These are phyloP conservation scores for Dendroctonus ponderosae DNA, from an alignment of 1,140 invertebrate genomes.

Conservation along the genomic window DNA sequence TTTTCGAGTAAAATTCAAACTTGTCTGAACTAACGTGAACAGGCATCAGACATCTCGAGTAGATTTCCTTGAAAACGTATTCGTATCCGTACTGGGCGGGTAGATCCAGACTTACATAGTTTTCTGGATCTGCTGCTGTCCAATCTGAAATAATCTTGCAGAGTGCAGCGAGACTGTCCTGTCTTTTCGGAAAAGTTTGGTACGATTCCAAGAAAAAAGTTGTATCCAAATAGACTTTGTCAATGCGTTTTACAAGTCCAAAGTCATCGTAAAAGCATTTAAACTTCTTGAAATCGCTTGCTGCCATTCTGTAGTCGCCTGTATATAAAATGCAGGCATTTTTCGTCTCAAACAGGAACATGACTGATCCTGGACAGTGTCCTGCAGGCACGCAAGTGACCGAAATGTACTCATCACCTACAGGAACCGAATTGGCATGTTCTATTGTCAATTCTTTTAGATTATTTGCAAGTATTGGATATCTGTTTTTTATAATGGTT, in stretches of 20 bases:
- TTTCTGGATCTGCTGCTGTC: slow-evolving; percentile 52
- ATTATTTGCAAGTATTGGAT: slow-evolving; percentile 27
- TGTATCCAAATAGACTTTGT: slow-evolving; percentile 68
- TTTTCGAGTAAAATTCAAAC: slow-evolving; percentile 49
- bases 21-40: slow-evolving; percentile 55
- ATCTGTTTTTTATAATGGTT: slow-evolving; percentile 48
- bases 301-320: slow-evolving; percentile 66
- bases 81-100: slow-evolving; percentile 61
- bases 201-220: slow-evolving; percentile 62
- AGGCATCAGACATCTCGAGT: slow-evolving; percentile 52
- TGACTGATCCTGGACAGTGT: slow-evolving; percentile 72
- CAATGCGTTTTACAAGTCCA: slow-evolving; percentile 55
- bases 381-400: slow-evolving; percentile 65
- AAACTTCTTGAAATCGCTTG: slow-evolving; percentile 57
- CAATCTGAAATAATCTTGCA: slow-evolving; percentile 55
- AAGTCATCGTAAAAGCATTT: slow-evolving; percentile 54
- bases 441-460: slow-evolving; percentile 48
- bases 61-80: slow-evolving; percentile 60
- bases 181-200: slow-evolving; percentile 58
- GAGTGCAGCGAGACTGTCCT: slow-evolving; percentile 55
- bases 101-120: slow-evolving; percentile 56
- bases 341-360: slow-evolving; percentile 66
- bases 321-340: slow-evolving; percentile 61
- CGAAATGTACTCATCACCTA: slow-evolving; percentile 47
- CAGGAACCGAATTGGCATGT: slow-evolving; percentile 34